A percentile compares a stretch with the other conserved stretches of the same genome.
These are phyloP conservation scores for Rhyacophila brunnea DNA, from an alignment of 1,140 invertebrate genomes.

Conservation along the genomic window DNA sequence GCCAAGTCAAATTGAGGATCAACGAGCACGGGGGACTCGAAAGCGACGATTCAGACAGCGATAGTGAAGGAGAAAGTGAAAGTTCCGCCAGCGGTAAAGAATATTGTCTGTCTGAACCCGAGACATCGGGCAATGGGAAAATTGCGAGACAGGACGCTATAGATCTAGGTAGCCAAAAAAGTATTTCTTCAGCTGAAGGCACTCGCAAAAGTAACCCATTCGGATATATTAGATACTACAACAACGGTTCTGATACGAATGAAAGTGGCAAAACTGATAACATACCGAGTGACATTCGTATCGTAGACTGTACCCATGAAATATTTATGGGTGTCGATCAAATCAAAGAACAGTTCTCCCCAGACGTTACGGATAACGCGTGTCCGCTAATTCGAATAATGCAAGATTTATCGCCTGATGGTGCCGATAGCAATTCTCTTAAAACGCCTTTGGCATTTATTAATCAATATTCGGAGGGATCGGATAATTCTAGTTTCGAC, in stretches of 20 bases:
- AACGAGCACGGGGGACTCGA: conserved; percentile 54
- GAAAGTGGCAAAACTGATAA: conserved; percentile 11
- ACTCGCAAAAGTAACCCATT: conserved; percentile 60
- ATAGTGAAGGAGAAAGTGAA: conserved; percentile 43
- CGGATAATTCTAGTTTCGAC: conserved; percentile 60
- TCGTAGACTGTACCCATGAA: conserved; percentile 48
- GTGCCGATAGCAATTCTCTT: conserved; percentile 20
- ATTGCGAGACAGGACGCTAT: conserved; percentile 60
- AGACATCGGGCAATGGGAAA: conserved; percentile 36
- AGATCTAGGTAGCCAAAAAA: conserved; percentile 46
- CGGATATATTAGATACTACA: conserved; percentile 64
- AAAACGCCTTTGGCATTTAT: conserved; percentile 31
- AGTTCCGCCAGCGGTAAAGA: conserved; percentile 13
- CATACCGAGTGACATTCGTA: conserved; percentile 14
- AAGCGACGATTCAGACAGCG: conserved; percentile 47
- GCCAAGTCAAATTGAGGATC: conserved; percentile 54
- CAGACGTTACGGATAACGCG: conserved; percentile 27
- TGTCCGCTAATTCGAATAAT: conserved; percentile 36
- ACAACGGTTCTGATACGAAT: conserved; percentile 40
- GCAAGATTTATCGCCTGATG: conserved; percentile 19
- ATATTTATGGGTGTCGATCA: conserved; percentile 40
- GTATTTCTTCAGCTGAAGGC: conserved; percentile 45
- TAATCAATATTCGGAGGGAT: conserved; percentile 57
- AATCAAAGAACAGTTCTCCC: conserved; percentile 25
- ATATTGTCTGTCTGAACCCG: conserved; percentile 23